Evolutionary conservation across 2,888 invertebrate genomes (phyloP), one percentile per base, ranked within the genome.

Genomic region (Anthrax anthrax): DNA sequence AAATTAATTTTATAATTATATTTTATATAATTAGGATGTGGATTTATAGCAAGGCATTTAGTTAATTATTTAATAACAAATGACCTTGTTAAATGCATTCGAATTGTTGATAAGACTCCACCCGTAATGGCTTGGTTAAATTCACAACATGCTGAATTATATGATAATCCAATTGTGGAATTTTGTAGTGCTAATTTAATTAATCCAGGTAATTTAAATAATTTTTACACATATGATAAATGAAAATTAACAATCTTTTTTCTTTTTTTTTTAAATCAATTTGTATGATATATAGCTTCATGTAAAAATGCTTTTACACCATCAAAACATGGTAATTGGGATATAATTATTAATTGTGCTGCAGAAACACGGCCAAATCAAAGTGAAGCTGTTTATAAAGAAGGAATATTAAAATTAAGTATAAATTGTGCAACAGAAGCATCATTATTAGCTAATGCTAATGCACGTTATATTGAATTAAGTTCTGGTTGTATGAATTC

Each of bases 131-230:
- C 91, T 3, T 94, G 91, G 83, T 70, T 94, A 34, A 90, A 87
- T 66, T 69, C 75, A 2, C 69, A 70, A 50, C 91, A 91, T 60
- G 72, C 76, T 54, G 75, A 77, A 57, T 71, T 76, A 40, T 90
- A 91, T 66, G 77, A 81, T 48, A 77, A 78, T 69, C 74, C 82
- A 51, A 72, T 79, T 61, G 82, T 92, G 12, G 85, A 89, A 65
- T 94, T 91, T 66, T 82, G 78, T 67, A 92, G 92, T 72, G 87
- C 90, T 45, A 92, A 92, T 72, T 76, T 94, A 52, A 91, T 92
- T 52, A 88, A 87, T 70, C 70, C 80, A 71, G 80, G 91, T 91
- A 74, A 72, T 36, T 34, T 34, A 34, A 4, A 34, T 16, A 16
- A 5, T 16, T 3, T 23, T 8, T 23, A 23, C 23, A 23, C 8